Evolutionary conservation across 2,888 invertebrate genomes (phyloP), one percentile per base, ranked within the genome.

Genomic region (Anticlea derivata): DNA sequence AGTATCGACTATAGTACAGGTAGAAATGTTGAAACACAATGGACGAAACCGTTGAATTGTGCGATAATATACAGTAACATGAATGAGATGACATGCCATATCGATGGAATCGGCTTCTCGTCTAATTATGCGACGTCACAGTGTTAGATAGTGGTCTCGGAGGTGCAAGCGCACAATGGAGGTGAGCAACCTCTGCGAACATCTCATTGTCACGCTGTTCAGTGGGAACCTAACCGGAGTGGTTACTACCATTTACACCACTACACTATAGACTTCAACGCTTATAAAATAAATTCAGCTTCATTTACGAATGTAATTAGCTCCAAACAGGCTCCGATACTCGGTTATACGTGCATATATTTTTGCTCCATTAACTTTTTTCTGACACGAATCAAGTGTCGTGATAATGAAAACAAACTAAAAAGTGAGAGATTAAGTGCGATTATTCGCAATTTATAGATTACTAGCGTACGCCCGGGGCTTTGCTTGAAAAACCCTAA

Each of bases 101-200:
- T 60, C 57, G 66, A 68, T 62, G 70, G 70, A 66, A 78, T 78
- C 73, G 63, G 62, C 17, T 66, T 70, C 74, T 62, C 70, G 65
- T 72, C 70, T 86, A 83, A 83, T 85, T 85, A 84, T 80, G 78
- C 76, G 74, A 80, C 76, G 78, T 83, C 81, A 83, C 78, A 78
- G 69, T 63, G 48, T 59, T 78, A 77, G 78, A 78, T 79, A 74
- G 72, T 67, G 66, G 61, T 50, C 61, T 58, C 52, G 50, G 50
- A 60, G 59, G 61, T 49, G 60, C 56, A 43, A 61, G 61, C 41
- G 37, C 50, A 74, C 75, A 74, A 75, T 75, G 37, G 66, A 81
- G 89, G 88, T 88, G 78, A 89, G 76, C 85, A 86, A 89, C 88
- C 88, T 86, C 78, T 20, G 37, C 58, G 65, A 68, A 68, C 68